Evolutionary conservation across 2,113 vertebrate genomes (phyloP), one percentile per base, ranked within the genome.

Genomic region (Phodopus roborovskii): DNA sequence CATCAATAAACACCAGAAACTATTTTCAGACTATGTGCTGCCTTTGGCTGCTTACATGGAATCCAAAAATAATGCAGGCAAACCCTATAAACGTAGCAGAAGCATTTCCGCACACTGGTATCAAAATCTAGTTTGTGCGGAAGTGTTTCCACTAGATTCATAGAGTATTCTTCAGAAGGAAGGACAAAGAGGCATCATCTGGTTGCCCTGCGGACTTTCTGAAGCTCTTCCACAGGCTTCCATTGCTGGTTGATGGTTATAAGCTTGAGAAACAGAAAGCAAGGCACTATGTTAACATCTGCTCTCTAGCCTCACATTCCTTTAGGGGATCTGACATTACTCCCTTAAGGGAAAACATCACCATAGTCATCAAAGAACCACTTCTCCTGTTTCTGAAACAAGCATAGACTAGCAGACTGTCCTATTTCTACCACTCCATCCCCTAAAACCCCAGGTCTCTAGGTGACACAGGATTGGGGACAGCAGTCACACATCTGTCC

Each of bases 51-150:
- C 92, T 97, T 84, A 98, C 96, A 86, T 95, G 95, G 97, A 98
- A 95, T 74, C 97, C 86, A 78, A 95, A 97, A 95, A 45, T n/a
- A 95, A 95, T 91, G 98, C 36, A 94, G 98, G 97, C 79, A 99
- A 98, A 98, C 99, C 98, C 99, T 99, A 99, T 98, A 99, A 99
- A 99, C 88, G 97, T 98, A 99, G 98, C 99, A 99, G 99, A 99
- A 99, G 99, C 99, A 98, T 98, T 99, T 99, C 99, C 98, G 98
- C 99, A 99, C 99, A 99, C 99, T 99, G 98, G 98, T 97, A 97
- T 95, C 98, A 97, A 98, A 77, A 92, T 97, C 98, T 97, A 99
- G 98, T 99, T 96, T 99, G 99, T 99, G 98, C 99, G 97, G 98
- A 99, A 99, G 97, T 98, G 99, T 99, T 99, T 99, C 99, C 98